Conservation (phyloP, 2,888 invertebrate species). For the Sisyra terminalis region DNA sequence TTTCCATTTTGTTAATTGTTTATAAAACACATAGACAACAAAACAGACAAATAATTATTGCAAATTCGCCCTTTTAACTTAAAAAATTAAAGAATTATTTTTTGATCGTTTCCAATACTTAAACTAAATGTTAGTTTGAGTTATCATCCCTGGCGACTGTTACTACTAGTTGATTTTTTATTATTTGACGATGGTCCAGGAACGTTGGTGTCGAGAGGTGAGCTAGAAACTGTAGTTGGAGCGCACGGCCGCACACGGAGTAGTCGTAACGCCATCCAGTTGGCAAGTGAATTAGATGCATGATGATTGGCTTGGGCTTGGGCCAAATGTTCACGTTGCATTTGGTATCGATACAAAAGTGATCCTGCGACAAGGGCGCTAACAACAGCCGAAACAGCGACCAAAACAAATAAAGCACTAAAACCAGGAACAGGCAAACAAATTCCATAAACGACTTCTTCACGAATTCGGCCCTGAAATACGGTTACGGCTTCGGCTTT, state of each 20-base stretch:
- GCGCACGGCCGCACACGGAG: constrained; percentile 30
- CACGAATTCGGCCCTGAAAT: constrained; percentile 72
- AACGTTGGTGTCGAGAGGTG: constrained; percentile 13
- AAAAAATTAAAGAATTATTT: not conserved
- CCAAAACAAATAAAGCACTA: constrained; percentile 73
- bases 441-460: constrained; percentile 82
- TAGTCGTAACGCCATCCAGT: constrained; percentile 55
- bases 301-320: constrained; percentile 25
- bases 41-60: too few species aligned
- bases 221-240: constrained; percentile 4
- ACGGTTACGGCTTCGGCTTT: constrained; percentile 70
- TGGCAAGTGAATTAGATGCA: constrained; percentile 42
- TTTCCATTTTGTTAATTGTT: too few species aligned
- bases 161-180: constrained; percentile 14
- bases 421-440: constrained; percentile 83
- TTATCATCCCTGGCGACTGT: constrained; percentile 6
- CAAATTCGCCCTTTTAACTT: too few species aligned
- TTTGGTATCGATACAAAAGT: constrained; percentile 58
- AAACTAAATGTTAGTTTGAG: not conserved
- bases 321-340: constrained; percentile 49
- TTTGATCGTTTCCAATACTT: constrained; percentile 7
- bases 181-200: constrained; percentile 14
- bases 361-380: constrained; percentile 77
- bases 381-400: constrained; percentile 73
- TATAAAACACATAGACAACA: too few species aligned